phyloP scores from a whole-genome alignment of 2,888 invertebrate species.

The Apamea crenata region DNA sequence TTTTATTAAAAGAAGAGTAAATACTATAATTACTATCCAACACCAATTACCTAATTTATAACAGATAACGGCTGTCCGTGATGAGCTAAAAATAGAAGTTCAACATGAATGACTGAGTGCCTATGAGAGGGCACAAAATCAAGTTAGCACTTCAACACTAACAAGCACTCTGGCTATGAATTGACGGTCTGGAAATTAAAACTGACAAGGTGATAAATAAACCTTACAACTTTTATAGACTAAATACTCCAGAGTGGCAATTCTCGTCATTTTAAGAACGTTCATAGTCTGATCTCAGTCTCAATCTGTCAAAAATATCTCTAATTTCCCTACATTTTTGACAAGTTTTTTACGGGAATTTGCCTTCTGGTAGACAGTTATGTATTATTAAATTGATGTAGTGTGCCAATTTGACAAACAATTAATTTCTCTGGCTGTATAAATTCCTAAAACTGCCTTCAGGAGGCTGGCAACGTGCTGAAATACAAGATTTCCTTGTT shows the following conservation, averaged over 20 bases:
- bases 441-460: too few relatives aligned
- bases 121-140: neutral
- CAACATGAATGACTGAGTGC: neutral
- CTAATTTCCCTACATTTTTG: too few relatives aligned
- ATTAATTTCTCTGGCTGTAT: too few relatives aligned
- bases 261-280: too few relatives aligned
- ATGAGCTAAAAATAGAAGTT: neutral
- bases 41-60: neutral
- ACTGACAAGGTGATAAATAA: neutral
- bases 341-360: too few relatives aligned
- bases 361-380: too few relatives aligned
- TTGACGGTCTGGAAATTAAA: neutral
- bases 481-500: too few relatives aligned
- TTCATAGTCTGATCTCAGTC: too few relatives aligned
- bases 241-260: neutral
- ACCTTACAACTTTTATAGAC: neutral
- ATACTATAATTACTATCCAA: neutral
- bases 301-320: too few relatives aligned
- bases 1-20: neutral
- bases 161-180: neutral
- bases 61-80: slow-evolving; percentile 2
- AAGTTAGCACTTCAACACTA: neutral
- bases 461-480: too few relatives aligned
- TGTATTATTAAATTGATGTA: neutral
- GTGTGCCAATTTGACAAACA: neutral